Percentiles rank a stretch among this genome's conserved stretches.
Conservation (phyloP, 2,113 vertebrate species). For the Poeciliopsis prolifica region DNA sequence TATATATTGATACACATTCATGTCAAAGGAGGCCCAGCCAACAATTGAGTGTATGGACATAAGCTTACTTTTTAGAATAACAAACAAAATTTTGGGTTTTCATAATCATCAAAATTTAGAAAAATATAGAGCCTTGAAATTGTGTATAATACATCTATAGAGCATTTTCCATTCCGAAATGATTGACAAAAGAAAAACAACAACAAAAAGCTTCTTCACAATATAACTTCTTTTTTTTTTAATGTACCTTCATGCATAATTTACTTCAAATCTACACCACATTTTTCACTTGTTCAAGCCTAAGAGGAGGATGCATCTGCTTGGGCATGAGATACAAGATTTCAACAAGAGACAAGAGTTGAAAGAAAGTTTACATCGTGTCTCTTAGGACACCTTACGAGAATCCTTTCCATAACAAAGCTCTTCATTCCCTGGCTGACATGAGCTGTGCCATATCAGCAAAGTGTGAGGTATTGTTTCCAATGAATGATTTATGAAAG, state of each 20-base stretch:
- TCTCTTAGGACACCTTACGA: conserved; percentile 1
- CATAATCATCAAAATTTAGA: not conserved
- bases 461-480: conserved; percentile 11
- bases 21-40: no score
- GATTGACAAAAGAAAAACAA: no score
- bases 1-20: no score
- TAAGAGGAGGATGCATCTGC: not conserved
- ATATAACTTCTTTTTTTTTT: accelerated
- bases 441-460: not conserved
- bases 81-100: no score
- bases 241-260: not conserved
- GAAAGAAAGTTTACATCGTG: conserved; percentile 27
- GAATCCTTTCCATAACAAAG: conserved; percentile 13
- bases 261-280: not conserved
- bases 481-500: not conserved
- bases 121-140: not conserved
- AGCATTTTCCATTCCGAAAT: not conserved
- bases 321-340: not conserved
- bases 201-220: no score
- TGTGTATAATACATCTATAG: not conserved
- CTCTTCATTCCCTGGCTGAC: conserved; percentile 10
- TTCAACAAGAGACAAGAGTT: conserved; percentile 11
- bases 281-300: not conserved
- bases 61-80: no score
- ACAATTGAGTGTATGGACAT: no score